phyloP scores from a whole-genome alignment of 2,113 vertebrate genomes.

The Mustelus asterias region DNA sequence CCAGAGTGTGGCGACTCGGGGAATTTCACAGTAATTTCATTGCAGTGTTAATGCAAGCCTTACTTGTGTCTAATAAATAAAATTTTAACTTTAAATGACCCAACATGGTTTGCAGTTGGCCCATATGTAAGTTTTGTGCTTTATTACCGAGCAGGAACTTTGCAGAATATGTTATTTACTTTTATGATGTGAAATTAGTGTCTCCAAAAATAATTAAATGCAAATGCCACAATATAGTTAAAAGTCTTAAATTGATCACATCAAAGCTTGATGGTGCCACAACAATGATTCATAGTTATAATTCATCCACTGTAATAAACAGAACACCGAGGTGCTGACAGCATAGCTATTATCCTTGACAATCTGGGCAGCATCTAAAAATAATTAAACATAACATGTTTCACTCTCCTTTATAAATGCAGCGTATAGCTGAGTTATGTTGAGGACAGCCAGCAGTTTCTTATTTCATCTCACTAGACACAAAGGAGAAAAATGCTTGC shows the following conservation, averaged over 20 bases:
- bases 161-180: neutral
- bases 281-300: neutral
- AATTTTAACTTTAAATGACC: neutral
- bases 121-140: neutral
- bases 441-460: neutral
- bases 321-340: neutral
- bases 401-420: neutral
- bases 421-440: neutral
- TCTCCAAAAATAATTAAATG: constrained; percentile 20
- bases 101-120: neutral
- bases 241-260: constrained; percentile 7
- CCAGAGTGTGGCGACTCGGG: no score
- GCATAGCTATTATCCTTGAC: neutral
- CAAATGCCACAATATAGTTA: constrained; percentile 10
- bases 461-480: neutral
- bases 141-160: neutral
- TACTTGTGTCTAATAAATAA: no score
- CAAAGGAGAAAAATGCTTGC: neutral
- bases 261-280: neutral
- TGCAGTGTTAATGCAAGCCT: no score
- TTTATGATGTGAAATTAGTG: constrained; percentile 2
- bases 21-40: no score
- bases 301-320: neutral
- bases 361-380: neutral
- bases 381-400: neutral